Evolutionary conservation across 1,140 invertebrate species (phyloP).

Genomic region (Tetramorium simillimum): DNA sequence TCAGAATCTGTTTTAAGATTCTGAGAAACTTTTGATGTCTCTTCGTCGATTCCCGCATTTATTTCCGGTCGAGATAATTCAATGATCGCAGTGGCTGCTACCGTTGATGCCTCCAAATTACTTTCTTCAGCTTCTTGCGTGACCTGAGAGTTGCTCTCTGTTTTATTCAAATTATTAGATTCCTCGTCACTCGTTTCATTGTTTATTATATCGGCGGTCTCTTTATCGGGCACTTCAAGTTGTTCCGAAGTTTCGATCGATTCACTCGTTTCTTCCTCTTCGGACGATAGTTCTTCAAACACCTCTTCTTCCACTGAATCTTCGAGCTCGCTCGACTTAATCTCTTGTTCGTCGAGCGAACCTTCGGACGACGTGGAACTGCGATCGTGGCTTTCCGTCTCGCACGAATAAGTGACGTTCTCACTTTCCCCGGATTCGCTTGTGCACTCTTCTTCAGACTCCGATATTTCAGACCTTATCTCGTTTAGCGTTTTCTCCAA

Average conservation of each 20-base stretch:
- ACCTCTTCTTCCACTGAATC: slow-evolving; percentile 50
- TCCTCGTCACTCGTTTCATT: background rate
- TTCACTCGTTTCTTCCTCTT: slow-evolving; percentile 23
- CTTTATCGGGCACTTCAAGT: background rate
- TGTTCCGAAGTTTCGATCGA: background rate
- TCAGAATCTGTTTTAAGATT: background rate
- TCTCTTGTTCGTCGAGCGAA: background rate
- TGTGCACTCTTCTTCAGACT: slow-evolving; percentile 68
- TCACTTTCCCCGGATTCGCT: slow-evolving; percentile 64
- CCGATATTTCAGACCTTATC: slow-evolving; percentile 81
- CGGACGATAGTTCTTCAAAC: slow-evolving; percentile 52
- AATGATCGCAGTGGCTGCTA: background rate
- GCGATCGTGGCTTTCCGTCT: slow-evolving; percentile 50
- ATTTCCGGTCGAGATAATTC: background rate
- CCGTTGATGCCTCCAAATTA: background rate
- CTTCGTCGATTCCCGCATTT: slow-evolving; percentile 17
- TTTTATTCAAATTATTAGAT: background rate
- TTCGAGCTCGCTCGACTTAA: slow-evolving; percentile 6
- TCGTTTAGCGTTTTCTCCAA: slow-evolving; percentile 81
- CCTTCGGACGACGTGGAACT: slow-evolving; percentile 31
- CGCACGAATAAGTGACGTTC: slow-evolving; percentile 46
- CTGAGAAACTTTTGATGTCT: background rate
- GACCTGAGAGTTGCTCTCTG: background rate
- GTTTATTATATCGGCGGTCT: background rate
- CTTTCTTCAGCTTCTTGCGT: background rate